Percentiles rank a stretch among this genome's conserved stretches.
These are phyloP conservation scores for Ophioninae sp. DNA, from an alignment of 2,888 invertebrate species.

Conservation along the genomic window DNA sequence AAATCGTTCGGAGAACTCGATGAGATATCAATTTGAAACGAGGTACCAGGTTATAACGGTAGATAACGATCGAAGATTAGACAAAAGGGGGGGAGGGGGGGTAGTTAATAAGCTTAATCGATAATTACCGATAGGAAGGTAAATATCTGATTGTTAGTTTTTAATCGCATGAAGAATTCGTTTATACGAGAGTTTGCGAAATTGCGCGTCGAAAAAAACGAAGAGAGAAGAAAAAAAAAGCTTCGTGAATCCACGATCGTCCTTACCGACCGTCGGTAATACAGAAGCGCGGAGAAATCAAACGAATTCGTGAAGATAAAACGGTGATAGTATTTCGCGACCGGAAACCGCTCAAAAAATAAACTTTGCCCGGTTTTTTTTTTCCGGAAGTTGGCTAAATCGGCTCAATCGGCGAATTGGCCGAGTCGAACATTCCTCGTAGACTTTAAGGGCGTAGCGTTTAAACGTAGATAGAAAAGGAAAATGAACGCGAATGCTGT, in stretches of 20 bases:
- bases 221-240: background rate
- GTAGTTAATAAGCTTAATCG: slow-evolving; percentile 5
- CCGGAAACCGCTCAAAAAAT: slow-evolving; percentile 16
- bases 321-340: background rate
- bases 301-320: slow-evolving; percentile 1
- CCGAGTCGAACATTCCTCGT: slow-evolving; percentile 2
- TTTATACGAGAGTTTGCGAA: slow-evolving; percentile 11
- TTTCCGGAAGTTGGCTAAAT: background rate
- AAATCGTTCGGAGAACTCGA: background rate
- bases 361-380: background rate
- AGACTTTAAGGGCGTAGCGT: background rate
- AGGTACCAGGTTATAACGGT: background rate
- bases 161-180: slow-evolving; percentile 7
- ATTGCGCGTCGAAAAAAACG: background rate
- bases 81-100: background rate
- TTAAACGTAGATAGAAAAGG: background rate
- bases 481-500: background rate
- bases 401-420: background rate
- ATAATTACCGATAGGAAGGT: slow-evolving; percentile 11
- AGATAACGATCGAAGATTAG: background rate
- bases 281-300: background rate
- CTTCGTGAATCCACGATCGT: background rate
- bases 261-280: background rate
- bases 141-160: slow-evolving; percentile 12
- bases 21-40: background rate